Evolutionary conservation across 2,113 vertebrate genomes (phyloP).

Genomic region (Muscicapa adusta): DNA sequence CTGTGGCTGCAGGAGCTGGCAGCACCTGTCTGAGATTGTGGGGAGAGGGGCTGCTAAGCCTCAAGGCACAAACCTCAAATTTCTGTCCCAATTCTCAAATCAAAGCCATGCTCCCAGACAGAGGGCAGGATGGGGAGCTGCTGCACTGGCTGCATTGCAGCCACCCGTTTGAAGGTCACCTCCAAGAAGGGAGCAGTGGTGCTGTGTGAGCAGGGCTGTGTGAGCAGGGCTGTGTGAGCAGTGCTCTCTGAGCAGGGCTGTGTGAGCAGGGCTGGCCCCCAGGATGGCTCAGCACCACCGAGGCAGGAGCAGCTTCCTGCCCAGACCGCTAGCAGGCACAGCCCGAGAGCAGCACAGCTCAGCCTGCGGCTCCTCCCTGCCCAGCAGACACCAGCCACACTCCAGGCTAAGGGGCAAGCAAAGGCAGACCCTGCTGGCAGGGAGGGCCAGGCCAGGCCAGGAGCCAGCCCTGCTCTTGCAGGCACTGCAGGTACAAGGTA

Average conservation of each 20-base stretch:
- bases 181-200: background rate
- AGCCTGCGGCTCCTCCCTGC: background rate
- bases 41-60: background rate
- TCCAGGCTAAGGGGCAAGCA: accelerated
- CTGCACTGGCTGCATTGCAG: background rate
- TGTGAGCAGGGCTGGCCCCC: background rate
- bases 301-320: background rate
- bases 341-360: background rate
- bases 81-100: background rate
- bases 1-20: background rate
- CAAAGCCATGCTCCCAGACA: accelerated
- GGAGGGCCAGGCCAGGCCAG: accelerated
- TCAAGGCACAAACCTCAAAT: background rate
- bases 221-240: too few relatives aligned
- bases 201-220: background rate
- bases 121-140: background rate
- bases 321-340: accelerated
- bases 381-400: accelerated
- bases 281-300: accelerated
- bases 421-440: background rate
- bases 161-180: background rate
- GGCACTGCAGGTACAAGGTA: background rate
- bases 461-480: background rate
- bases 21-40: background rate
- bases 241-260: too few relatives aligned